phyloP scores from a whole-genome alignment of 2,797 vertebrate species.

The Antrozous pallidus region DNA sequence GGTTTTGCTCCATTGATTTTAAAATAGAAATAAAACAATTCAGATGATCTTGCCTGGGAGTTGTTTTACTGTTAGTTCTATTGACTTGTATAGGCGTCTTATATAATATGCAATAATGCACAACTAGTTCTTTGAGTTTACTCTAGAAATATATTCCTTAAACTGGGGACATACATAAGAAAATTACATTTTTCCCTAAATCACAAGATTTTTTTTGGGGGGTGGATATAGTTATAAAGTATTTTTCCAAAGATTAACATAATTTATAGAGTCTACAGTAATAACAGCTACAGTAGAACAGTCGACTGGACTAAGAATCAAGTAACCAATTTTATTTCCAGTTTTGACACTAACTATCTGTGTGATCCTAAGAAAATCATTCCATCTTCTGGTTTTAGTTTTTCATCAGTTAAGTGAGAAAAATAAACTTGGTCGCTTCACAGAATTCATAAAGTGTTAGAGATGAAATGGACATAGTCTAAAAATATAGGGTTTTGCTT shows the following conservation, averaged over 20 bases:
- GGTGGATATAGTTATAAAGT: neutral
- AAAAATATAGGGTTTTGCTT: neutral
- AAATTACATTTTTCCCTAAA: neutral
- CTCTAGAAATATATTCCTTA: neutral
- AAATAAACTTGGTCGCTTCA: neutral
- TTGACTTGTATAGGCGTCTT: neutral
- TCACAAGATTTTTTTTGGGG: neutral
- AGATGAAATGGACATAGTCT: neutral
- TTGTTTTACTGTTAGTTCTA: slow-evolving; percentile 37
- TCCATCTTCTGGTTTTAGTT: neutral
- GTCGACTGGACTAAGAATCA: neutral
- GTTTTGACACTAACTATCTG: neutral
- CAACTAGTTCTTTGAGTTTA: slow-evolving; percentile 43
- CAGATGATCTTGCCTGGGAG: neutral
- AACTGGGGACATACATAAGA: neutral
- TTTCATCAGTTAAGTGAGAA: neutral
- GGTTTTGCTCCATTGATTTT: slow-evolving; percentile 20
- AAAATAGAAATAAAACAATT: slow-evolving; percentile 55
- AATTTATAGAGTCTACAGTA: neutral
- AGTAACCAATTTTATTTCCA: neutral
- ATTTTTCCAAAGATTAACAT: neutral
- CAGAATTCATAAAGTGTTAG: neutral
- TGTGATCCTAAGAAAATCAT: neutral
- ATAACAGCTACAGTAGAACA: neutral
- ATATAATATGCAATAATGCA: neutral